Evolutionary conservation across 1,140 invertebrate species (phyloP).

Genomic region (Subanguina moxae): DNA sequence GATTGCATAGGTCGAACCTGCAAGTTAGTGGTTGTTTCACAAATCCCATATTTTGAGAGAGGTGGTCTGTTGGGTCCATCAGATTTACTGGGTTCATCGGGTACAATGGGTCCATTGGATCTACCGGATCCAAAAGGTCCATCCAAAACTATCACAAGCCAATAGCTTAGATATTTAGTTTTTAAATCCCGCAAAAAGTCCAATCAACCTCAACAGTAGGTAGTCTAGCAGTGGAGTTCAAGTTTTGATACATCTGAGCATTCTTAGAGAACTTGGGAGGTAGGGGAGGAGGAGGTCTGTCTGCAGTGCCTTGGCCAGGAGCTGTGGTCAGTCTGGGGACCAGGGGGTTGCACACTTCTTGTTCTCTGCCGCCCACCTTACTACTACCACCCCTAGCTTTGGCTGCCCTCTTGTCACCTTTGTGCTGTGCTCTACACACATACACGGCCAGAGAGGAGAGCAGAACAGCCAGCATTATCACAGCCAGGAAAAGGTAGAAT

Average conservation of each 20-base stretch:
- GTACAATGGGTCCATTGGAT: not conserved
- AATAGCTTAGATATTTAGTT: slow-evolving; percentile 6
- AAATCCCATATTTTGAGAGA: too few species aligned
- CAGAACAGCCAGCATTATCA: slow-evolving; percentile 30
- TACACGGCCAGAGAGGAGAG: slow-evolving; percentile 21
- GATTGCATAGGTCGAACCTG: slow-evolving; percentile 2
- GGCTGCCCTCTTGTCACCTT: not conserved
- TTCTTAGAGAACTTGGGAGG: slow-evolving; percentile 27
- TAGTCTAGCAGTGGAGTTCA: slow-evolving; percentile 8
- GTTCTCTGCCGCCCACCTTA: slow-evolving; percentile 8
- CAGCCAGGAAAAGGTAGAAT: slow-evolving; percentile 26
- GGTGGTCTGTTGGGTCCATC: too few species aligned
- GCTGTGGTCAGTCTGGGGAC: slow-evolving; percentile 25
- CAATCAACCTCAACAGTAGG: slow-evolving; percentile 37
- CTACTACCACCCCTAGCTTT: slow-evolving; percentile 8
- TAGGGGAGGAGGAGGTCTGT: slow-evolving; percentile 33
- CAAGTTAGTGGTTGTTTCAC: too few species aligned
- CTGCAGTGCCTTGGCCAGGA: slow-evolving; percentile 22
- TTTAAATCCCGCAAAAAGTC: slow-evolving; percentile 10
- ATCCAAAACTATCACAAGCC: not conserved
- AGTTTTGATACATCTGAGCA: slow-evolving; percentile 4
- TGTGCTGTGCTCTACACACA: slow-evolving; percentile 18
- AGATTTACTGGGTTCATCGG: not conserved
- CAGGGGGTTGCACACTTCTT: slow-evolving; percentile 16
- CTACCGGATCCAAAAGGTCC: not conserved